A percentile compares a stretch with the other conserved stretches of the same genome.
These are phyloP conservation scores for Loxodonta africana DNA, from an alignment of 2,113 vertebrate genomes.

Conservation along the genomic window DNA sequence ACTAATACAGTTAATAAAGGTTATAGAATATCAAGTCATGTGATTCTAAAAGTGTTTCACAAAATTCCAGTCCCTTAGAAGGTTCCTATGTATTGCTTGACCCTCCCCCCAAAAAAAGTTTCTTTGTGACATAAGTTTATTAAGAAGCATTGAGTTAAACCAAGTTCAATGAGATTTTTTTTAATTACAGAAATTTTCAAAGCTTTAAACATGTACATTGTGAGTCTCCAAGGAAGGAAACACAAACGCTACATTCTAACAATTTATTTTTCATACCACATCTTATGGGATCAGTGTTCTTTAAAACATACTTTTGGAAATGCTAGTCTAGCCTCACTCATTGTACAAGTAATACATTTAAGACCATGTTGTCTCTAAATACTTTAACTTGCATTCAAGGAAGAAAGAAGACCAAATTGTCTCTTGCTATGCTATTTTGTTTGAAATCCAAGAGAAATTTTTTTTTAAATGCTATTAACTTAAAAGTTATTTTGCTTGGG, in stretches of 20 bases:
- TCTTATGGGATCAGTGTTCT: slow-evolving; percentile 52
- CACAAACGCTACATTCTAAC: slow-evolving; percentile 37
- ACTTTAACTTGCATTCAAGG: slow-evolving; percentile 53
- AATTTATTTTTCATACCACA: slow-evolving; percentile 50
- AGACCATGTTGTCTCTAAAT: slow-evolving; percentile 56
- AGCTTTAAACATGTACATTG: neutral
- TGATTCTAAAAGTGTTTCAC: slow-evolving; percentile 6
- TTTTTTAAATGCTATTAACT: neutral
- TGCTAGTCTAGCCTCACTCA: neutral
- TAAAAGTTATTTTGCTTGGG: slow-evolving; percentile 62
- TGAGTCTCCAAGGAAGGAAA: slow-evolving; percentile 41
- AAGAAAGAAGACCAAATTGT: slow-evolving; percentile 46
- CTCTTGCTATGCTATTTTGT: slow-evolving; percentile 56
- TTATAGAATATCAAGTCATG: neutral
- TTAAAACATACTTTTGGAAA: slow-evolving; percentile 59
- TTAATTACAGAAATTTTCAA: neutral
- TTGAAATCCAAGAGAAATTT: slow-evolving; percentile 60
- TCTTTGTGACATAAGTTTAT: neutral
- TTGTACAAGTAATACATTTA: slow-evolving; percentile 55
- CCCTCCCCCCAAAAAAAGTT: neutral
- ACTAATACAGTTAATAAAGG: neutral
- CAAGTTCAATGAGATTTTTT: neutral
- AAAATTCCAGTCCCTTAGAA: neutral
- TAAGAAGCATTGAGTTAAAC: neutral
- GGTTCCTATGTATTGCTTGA: neutral